Evolutionary conservation across 1,140 invertebrate genomes (phyloP).

Genomic region (Drosophila miranda): DNA sequence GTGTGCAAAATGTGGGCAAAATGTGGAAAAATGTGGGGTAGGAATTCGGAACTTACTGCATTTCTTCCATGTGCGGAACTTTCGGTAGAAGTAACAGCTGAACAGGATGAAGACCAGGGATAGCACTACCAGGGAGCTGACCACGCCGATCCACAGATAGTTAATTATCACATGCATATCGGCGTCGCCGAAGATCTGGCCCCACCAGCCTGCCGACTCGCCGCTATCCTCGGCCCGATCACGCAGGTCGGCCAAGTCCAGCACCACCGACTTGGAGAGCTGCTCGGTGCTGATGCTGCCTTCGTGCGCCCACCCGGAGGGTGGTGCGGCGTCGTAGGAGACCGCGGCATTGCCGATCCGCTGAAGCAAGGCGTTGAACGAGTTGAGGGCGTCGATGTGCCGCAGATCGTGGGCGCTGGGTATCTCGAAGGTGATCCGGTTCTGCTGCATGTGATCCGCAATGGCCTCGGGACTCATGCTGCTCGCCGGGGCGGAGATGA

Average conservation of each 20-base stretch:
- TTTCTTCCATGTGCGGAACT: constrained; percentile 81
- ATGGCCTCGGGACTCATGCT: constrained; percentile 75
- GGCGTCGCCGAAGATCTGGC: constrained; percentile 62
- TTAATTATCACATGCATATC: constrained; percentile 79
- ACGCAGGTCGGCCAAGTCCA: constrained; percentile 73
- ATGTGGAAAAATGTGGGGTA: not conserved
- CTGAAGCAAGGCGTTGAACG: constrained; percentile 72
- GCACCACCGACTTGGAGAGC: constrained; percentile 73
- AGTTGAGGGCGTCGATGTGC: constrained; percentile 75
- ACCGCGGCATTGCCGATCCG: constrained; percentile 64
- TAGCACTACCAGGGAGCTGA: constrained; percentile 71
- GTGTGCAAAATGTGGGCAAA: not conserved
- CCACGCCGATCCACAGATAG: constrained; percentile 81
- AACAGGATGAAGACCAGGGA: constrained; percentile 79
- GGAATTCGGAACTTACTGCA: constrained; percentile 74
- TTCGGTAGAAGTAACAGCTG: constrained; percentile 80
- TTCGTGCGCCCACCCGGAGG: constrained; percentile 34
- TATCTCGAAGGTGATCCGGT: constrained; percentile 81
- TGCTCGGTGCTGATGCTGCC: constrained; percentile 72
- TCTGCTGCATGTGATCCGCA: constrained; percentile 73
- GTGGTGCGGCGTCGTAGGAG: constrained; percentile 29
- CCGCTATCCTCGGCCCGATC: constrained; percentile 32
- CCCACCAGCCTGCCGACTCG: constrained; percentile 33
- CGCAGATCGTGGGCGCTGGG: constrained; percentile 73
- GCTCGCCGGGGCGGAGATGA: constrained; percentile 70